phyloP scores from a whole-genome alignment of 1,140 invertebrate species.

The Maconellicoccus hirsutus region DNA sequence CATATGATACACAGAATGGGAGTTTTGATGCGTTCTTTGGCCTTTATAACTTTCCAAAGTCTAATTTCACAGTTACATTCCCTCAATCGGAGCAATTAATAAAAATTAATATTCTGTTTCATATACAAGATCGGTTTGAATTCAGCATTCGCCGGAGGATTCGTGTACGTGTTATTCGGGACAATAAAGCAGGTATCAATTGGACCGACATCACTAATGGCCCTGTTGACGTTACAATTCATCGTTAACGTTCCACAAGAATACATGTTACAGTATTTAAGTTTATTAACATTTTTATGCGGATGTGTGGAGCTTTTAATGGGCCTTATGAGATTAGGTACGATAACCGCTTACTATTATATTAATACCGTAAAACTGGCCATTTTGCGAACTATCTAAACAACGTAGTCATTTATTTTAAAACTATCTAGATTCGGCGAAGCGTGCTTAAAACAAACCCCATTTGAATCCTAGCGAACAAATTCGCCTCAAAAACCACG shows the following conservation, averaged over 20 bases:
- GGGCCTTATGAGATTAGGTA: constrained; percentile 64
- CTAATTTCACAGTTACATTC: background rate
- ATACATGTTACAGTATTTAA: constrained; percentile 46
- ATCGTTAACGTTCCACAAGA: constrained; percentile 54
- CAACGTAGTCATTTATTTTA: background rate
- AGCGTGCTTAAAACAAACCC: background rate
- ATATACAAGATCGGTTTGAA: constrained; percentile 56
- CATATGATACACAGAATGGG: too few relatives aligned
- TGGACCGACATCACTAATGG: constrained; percentile 76
- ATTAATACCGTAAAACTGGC: background rate
- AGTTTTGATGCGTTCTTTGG: too few relatives aligned
- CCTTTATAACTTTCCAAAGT: background rate
- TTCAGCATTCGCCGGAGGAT: constrained; percentile 57
- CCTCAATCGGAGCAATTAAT: too few relatives aligned
- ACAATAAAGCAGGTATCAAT: constrained; percentile 84
- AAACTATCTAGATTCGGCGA: background rate
- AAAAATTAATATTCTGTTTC: background rate
- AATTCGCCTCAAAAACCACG: too few relatives aligned
- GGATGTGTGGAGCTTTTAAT: constrained; percentile 65
- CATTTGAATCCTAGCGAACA: too few relatives aligned
- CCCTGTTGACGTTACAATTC: constrained; percentile 62
- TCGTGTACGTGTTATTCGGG: constrained; percentile 78
- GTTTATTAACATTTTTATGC: constrained; percentile 57
- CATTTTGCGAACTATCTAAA: background rate
- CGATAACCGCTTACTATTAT: background rate